Evolutionary conservation across 2,797 vertebrate species (phyloP).

Genomic region (Sebastes matsubarae): DNA sequence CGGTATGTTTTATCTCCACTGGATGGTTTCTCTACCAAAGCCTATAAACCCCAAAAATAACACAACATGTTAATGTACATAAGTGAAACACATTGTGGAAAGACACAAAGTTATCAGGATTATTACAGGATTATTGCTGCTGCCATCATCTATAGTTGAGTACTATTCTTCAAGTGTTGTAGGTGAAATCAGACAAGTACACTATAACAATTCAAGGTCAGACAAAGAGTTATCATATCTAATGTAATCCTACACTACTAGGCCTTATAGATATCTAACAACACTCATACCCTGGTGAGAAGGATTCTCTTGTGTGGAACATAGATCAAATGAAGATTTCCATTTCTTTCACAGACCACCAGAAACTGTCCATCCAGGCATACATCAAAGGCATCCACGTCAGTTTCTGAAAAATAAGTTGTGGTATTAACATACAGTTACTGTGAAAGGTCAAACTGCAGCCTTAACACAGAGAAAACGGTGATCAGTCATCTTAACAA

Average conservation of each 20-base stretch:
- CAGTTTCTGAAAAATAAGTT: conserved; percentile 81
- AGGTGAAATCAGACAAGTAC: neutral
- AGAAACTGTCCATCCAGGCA: conserved; percentile 91
- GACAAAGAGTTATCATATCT: neutral
- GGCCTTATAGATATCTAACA: neutral
- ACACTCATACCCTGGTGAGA: conserved; percentile 86
- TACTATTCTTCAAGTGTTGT: neutral
- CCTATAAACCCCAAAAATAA: conserved; percentile 67
- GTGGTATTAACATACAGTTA: neutral
- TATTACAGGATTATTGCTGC: neutral
- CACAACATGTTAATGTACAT: neutral
- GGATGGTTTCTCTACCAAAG: conserved; percentile 78
- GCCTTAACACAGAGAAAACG: neutral
- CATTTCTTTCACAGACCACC: conserved; percentile 93
- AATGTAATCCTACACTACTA: neutral
- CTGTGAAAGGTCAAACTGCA: neutral
- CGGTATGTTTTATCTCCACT: conserved; percentile 80
- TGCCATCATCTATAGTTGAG: neutral
- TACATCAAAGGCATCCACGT: conserved; percentile 89
- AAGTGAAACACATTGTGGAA: neutral
- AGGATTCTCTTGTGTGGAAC: conserved; percentile 90
- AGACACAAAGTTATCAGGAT: neutral
- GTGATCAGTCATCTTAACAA: neutral
- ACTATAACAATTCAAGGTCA: neutral
- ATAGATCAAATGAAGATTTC: conserved; percentile 92